Evolutionary conservation across 2,888 invertebrate species (phyloP).

Genomic region (Dryocosmus kuriphilus): DNA sequence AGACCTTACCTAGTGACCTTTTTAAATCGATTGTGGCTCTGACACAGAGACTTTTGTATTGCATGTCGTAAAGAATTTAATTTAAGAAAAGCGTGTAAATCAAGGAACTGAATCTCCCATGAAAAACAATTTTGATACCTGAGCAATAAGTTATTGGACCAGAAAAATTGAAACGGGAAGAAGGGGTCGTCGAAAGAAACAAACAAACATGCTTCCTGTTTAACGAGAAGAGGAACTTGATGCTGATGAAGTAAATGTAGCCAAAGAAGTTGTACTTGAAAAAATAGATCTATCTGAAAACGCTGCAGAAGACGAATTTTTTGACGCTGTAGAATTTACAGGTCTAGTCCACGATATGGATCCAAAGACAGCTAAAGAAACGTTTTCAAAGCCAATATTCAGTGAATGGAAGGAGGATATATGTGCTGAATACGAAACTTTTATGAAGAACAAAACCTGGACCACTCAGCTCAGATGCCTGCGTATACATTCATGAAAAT

Average conservation of each 20-base stretch:
- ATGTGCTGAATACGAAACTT: neutral
- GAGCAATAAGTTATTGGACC: too few species aligned
- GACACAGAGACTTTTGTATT: too few species aligned
- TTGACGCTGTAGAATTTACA: neutral
- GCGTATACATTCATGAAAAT: constrained; percentile 53
- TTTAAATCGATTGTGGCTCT: too few species aligned
- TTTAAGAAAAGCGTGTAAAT: too few species aligned
- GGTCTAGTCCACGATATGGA: neutral
- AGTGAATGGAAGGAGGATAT: neutral
- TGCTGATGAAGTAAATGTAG: too few species aligned
- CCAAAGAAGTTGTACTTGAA: neutral
- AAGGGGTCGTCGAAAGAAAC: neutral
- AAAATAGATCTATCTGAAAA: neutral
- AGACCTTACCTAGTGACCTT: too few species aligned
- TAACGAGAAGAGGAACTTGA: neutral
- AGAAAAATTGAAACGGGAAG: neutral
- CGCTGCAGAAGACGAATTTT: neutral
- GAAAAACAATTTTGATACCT: too few species aligned
- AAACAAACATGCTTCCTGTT: neutral
- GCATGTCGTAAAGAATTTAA: too few species aligned
- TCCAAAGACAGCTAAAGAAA: neutral
- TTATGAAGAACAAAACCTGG: constrained; percentile 43
- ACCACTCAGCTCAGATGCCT: constrained; percentile 53
- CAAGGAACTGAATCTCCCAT: too few species aligned
- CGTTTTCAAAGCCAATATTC: neutral